Evolutionary conservation across 2,888 invertebrate species (phyloP).

Genomic region (Meiosimyza decipiens): DNA sequence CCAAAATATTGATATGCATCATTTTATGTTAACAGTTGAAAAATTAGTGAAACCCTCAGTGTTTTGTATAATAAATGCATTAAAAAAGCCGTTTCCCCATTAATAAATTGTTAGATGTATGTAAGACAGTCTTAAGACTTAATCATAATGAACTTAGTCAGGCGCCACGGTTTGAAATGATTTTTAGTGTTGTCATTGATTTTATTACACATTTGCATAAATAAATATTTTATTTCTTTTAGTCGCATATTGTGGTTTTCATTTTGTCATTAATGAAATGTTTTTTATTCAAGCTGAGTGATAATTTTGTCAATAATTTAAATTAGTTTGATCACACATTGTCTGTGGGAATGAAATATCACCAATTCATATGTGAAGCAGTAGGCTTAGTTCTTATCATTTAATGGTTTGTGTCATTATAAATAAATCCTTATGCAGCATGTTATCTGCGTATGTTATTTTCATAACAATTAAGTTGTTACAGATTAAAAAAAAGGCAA

Average conservation of each 20-base stretch:
- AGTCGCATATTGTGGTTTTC: neutral
- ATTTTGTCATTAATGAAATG: neutral
- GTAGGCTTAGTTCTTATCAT: too few relatives aligned
- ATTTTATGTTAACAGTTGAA: too few relatives aligned
- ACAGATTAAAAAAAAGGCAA: too few relatives aligned
- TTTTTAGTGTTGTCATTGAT: constrained; percentile 20
- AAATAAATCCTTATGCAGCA: too few relatives aligned
- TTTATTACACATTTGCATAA: constrained; percentile 41
- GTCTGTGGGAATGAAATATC: constrained; percentile 20
- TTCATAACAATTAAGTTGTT: too few relatives aligned
- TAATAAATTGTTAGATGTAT: neutral
- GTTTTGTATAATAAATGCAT: constrained; percentile 40
- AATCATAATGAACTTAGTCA: constrained; percentile 1
- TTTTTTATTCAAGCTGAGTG: neutral
- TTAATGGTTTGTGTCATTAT: too few relatives aligned
- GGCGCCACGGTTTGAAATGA: neutral
- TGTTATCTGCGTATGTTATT: too few relatives aligned
- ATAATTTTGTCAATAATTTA: constrained; percentile 2
- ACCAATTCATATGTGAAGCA: too few relatives aligned
- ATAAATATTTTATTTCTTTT: neutral
- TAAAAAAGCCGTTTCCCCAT: constrained; percentile 40
- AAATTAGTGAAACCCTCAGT: constrained; percentile 7
- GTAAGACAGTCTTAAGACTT: constrained; percentile 17
- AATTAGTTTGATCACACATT: constrained; percentile 23
- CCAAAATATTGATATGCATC: too few relatives aligned